phyloP scores from a whole-genome alignment of 2,797 vertebrate genomes.

The Rachycentron canadum region DNA sequence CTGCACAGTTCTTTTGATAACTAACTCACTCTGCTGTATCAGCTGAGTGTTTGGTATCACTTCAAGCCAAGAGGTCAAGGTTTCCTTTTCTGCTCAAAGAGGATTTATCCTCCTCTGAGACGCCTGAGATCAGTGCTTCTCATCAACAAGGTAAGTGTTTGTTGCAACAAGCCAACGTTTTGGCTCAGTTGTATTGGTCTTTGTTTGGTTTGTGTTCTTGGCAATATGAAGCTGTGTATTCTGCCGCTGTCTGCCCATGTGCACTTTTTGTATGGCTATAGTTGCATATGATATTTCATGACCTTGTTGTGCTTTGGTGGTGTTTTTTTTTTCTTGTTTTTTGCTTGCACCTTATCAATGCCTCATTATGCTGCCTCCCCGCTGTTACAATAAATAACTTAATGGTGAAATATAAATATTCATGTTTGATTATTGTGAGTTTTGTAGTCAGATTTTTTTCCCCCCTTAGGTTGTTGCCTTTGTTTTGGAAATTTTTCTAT shows the following conservation, averaged over 20 bases:
- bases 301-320: conserved; percentile 5
- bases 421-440: conserved; percentile 16
- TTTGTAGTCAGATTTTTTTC: conserved; percentile 30
- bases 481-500: conserved; percentile 23
- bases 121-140: background rate
- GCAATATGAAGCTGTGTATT: background rate
- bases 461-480: conserved; percentile 19
- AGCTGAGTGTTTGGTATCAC: background rate
- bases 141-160: background rate
- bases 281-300: background rate
- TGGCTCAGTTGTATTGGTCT: background rate
- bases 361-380: background rate
- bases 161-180: background rate
- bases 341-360: conserved; percentile 1
- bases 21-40: background rate
- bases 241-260: background rate
- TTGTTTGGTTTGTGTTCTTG: background rate
- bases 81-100: conserved; percentile 1
- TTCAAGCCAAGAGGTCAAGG: background rate
- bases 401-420: conserved; percentile 33
- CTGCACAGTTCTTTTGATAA: background rate
- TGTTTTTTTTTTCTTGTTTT: background rate
- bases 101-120: conserved; percentile 3
- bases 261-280: background rate
- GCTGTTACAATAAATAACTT: conserved; percentile 33